These are phyloP conservation scores for Tetrax tetrax DNA, from an alignment of 2,113 vertebrate species.

Conservation along the genomic window DNA sequence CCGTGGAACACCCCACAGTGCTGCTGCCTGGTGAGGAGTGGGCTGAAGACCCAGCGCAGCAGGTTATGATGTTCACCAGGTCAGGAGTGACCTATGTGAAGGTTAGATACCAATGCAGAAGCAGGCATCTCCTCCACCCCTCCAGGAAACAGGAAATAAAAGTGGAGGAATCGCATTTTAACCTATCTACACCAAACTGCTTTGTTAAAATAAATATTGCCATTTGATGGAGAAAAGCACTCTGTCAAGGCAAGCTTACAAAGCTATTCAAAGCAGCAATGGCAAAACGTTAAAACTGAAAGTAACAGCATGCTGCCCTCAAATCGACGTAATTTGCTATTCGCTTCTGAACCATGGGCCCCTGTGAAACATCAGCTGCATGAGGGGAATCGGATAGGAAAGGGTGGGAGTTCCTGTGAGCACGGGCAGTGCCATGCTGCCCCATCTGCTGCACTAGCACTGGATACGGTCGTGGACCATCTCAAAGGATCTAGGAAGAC, in stretches of 20 bases:
- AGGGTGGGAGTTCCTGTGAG: not conserved
- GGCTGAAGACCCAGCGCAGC: not conserved
- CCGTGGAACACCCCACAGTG: not conserved
- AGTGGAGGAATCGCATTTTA: not conserved
- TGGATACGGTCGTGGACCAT: not conserved
- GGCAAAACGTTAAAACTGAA: slow-evolving; percentile 20
- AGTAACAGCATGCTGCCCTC: not conserved
- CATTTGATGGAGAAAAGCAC: not conserved
- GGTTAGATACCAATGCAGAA: not conserved
- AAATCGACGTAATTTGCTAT: not conserved
- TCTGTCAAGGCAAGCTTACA: not conserved
- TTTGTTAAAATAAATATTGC: not conserved
- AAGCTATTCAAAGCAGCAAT: not conserved
- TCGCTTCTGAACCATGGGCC: not conserved
- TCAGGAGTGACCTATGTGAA: not conserved
- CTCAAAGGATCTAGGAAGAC: not conserved
- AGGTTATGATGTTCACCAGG: not conserved
- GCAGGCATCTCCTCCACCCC: not conserved
- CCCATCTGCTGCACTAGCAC: not conserved
- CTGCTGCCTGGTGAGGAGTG: not conserved
- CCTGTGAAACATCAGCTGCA: not conserved
- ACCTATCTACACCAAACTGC: not conserved
- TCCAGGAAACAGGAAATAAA: not conserved
- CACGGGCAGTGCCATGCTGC: accelerated
- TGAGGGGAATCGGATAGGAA: not conserved